A percentile compares a stretch with the other conserved stretches of the same genome.
Conservation (phyloP, 2,888 invertebrate species). For the Erebia epiphron region DNA sequence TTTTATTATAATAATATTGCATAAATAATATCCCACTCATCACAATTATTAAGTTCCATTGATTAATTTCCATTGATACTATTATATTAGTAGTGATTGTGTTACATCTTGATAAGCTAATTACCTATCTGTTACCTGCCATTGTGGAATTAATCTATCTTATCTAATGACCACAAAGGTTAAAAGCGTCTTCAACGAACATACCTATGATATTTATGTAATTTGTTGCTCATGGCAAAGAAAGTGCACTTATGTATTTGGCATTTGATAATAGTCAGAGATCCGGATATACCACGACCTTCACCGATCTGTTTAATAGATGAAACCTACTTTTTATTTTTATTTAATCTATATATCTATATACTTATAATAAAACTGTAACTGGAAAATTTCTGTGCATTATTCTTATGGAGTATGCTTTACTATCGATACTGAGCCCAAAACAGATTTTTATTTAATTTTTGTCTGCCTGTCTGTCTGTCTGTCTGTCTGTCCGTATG, state of each 20-base stretch:
- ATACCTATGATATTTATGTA: conserved; percentile 11
- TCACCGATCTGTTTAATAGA: no score
- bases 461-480: no score
- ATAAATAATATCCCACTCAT: background rate
- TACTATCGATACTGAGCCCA: no score
- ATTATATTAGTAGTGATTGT: background rate
- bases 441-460: no score
- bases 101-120: conserved; percentile 14
- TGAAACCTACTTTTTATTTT: no score
- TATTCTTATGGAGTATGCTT: no score
- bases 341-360: no score
- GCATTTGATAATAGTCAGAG: no score
- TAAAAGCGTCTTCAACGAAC: conserved; percentile 3
- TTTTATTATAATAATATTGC: background rate
- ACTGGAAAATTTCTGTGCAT: no score
- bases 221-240: conserved; percentile 13
- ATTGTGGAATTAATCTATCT: conserved; percentile 15
- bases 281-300: no score
- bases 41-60: background rate
- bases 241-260: conserved; percentile 7
- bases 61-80: background rate
- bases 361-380: no score
- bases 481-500: no score
- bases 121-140: background rate
- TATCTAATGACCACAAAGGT: conserved; percentile 12